Evolutionary conservation across 2,113 vertebrate species (phyloP).

Genomic region (Barbus barbus): DNA sequence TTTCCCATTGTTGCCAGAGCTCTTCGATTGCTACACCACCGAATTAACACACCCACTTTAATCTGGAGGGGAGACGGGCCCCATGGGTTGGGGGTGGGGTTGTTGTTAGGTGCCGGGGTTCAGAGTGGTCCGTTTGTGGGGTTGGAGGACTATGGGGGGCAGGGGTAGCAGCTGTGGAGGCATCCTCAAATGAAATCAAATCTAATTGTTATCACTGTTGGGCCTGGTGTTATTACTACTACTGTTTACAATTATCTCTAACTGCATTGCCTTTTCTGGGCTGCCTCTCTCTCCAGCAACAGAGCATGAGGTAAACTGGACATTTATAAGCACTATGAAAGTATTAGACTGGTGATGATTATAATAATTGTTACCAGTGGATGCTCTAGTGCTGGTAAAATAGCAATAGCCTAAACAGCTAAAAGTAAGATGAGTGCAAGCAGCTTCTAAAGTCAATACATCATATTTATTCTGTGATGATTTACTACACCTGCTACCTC

Average conservation of each 20-base stretch:
- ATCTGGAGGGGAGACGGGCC: slow-evolving; percentile 88
- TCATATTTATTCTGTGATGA: not conserved
- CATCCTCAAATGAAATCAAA: slow-evolving; percentile 85
- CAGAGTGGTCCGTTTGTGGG: slow-evolving; percentile 56
- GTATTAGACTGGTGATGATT: not conserved
- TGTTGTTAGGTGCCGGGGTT: slow-evolving; percentile 54
- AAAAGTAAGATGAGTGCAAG: too few species aligned
- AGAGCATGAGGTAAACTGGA: slow-evolving; percentile 36
- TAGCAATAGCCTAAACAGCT: not conserved
- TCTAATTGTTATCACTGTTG: slow-evolving; percentile 84
- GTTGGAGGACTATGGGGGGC: slow-evolving; percentile 66
- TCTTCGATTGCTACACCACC: slow-evolving; percentile 94
- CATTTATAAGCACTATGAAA: slow-evolving; percentile 31
- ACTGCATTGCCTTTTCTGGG: slow-evolving; percentile 42
- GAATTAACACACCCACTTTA: slow-evolving; percentile 97
- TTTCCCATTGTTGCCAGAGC: slow-evolving; percentile 99
- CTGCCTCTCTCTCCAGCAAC: slow-evolving; percentile 29
- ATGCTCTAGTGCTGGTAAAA: slow-evolving; percentile 2
- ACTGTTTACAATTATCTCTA: slow-evolving; percentile 75
- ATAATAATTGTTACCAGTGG: slow-evolving; percentile 17
- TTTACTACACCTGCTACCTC: not conserved
- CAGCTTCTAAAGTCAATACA: not conserved
- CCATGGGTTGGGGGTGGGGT: slow-evolving; percentile 67
- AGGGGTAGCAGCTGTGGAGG: slow-evolving; percentile 80
- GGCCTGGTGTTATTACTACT: slow-evolving; percentile 76